These are phyloP conservation scores for Koerneria pararmatus DNA, from an alignment of 2,888 invertebrate genomes.

Conservation along the genomic window DNA sequence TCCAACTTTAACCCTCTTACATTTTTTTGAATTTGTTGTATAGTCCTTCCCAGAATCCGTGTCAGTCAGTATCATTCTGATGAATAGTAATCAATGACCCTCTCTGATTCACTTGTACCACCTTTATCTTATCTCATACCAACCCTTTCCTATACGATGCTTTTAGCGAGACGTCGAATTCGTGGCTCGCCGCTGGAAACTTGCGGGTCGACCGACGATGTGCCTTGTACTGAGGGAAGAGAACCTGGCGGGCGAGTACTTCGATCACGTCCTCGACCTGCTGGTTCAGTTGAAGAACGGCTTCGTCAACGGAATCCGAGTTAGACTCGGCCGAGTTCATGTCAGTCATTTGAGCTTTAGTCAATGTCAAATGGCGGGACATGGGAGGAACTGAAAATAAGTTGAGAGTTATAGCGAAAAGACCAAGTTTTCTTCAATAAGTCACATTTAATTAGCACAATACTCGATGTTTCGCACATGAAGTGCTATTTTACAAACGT, in stretches of 20 bases:
- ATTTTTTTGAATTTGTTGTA: no score
- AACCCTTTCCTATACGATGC: background rate
- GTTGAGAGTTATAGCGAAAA: no score
- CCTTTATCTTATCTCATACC: conserved; percentile 7
- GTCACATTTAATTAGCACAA: no score
- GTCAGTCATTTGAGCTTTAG: no score
- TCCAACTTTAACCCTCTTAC: no score
- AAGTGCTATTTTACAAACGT: no score
- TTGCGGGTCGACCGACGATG: conserved; percentile 93
- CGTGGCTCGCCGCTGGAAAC: conserved; percentile 88
- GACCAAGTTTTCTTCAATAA: no score
- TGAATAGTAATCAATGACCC: no score
- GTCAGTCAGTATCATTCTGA: no score
- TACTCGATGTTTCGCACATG: no score
- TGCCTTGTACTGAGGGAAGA: conserved; percentile 85
- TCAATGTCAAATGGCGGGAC: background rate
- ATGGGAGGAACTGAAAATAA: no score
- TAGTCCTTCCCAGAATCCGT: no score
- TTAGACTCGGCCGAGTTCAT: conserved; percentile 76
- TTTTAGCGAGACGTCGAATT: conserved; percentile 84
- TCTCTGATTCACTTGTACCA: conserved; percentile 2
- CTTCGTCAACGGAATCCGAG: conserved; percentile 89
- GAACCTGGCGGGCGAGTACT: conserved; percentile 76
- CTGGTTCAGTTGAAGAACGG: conserved; percentile 95
- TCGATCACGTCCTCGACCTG: conserved; percentile 90